Conservation (phyloP, 1,140 invertebrate genomes). For the Caligus rogercresseyi region DNA sequence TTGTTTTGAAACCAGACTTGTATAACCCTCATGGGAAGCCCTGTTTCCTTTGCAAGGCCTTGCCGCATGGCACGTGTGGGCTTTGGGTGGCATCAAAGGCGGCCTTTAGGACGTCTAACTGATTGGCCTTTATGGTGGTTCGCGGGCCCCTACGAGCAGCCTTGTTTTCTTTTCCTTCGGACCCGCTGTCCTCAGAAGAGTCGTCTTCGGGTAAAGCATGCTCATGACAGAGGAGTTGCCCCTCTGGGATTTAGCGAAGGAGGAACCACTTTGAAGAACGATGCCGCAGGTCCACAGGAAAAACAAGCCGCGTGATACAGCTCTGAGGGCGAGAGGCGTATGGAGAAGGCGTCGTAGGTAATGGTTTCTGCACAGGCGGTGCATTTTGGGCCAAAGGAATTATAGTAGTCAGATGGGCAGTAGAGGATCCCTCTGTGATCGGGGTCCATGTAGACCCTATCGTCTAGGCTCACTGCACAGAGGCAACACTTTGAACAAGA, state of each 20-base stretch:
- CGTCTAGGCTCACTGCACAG: neutral
- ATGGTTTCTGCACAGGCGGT: neutral
- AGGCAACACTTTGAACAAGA: neutral
- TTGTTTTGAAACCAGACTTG: constrained; percentile 60
- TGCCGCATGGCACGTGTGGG: constrained; percentile 95
- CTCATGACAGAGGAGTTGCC: neutral
- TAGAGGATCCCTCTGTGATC: neutral
- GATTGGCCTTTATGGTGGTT: constrained; percentile 97
- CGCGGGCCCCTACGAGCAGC: constrained; percentile 64
- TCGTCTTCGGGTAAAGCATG: neutral
- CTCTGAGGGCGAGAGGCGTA: neutral
- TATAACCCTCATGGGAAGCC: constrained; percentile 95
- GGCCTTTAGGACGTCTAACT: constrained; percentile 81
- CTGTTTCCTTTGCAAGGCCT: constrained; percentile 93
- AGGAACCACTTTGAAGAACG: neutral
- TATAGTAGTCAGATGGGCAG: neutral
- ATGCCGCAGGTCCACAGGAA: neutral
- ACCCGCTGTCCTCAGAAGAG: neutral
- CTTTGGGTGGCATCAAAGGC: constrained; percentile 92
- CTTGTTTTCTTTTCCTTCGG: constrained; percentile 2
- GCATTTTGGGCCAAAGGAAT: neutral
- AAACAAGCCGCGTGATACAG: neutral
- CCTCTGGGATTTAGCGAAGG: neutral
- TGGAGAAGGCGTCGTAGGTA: neutral
- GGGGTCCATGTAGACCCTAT: neutral